Evolutionary conservation across 2,888 invertebrate genomes (phyloP), one percentile per base, ranked within the genome.

Genomic region (Melanophora roralis): DNA sequence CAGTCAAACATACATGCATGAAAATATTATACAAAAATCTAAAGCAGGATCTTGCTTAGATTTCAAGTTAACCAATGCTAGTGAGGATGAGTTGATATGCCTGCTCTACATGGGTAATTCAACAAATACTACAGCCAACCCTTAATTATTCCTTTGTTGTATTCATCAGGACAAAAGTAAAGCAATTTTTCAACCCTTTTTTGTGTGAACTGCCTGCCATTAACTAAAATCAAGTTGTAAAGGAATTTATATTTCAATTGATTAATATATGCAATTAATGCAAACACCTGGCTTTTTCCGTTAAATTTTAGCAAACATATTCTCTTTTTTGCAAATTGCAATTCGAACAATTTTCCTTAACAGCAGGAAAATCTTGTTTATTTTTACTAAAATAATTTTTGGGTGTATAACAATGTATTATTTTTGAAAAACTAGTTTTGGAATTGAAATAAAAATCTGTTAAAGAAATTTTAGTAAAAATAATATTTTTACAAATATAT

Each of bases 141-240:
- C 47, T 76, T 68, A 16, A 49, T 27, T 1, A 32, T 40, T 64
- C 43, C 34, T 64, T 55, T 76, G 55, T 69, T 27, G 0, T 21
- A 49, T 5, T 27, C 27, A 27, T 3, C 19, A 21, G 0, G 27
- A 14, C 19, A 74, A 53, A 43, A 67, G 75, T 68, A 79, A 76
- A 51, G 71, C 79, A 79, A 51, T 75, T 78, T 76, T 78, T 72
- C 73, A 77, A 71, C 76, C 76, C 62, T 23, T 12, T 76, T 59
- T 71, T 27, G 53, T 53, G 55, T 27, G 4, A 47, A 62, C 11
- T 32, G 4, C 19, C 51, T 40, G 32, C 47, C 23, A 64, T 45
- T 32, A 36, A 1, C 19, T 45, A 8, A 9, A 12, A n/a, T n/a
- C n/a, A n/a, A 40, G 43, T 71, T 69, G 62, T 57, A 64, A 23